These are phyloP conservation scores for Drosophila biarmipes DNA, from an alignment of 1,140 invertebrate genomes.

Conservation along the genomic window DNA sequence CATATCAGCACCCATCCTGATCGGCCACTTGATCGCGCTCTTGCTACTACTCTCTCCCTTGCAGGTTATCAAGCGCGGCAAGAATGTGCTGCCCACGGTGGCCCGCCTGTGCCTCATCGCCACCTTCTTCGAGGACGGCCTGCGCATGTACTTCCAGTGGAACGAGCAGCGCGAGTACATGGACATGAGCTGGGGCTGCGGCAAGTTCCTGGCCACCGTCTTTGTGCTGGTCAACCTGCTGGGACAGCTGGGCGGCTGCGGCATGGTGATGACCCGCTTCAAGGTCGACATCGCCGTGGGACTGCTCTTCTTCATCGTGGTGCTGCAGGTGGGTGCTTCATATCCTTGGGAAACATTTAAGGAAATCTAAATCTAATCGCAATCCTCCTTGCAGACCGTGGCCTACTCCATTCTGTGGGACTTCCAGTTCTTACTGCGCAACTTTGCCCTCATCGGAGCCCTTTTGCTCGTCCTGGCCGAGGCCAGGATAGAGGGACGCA, in stretches of 20 bases:
- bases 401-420: slow-evolving; percentile 99
- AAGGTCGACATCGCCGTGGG: slow-evolving; percentile 98
- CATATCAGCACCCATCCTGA: slow-evolving; percentile 17
- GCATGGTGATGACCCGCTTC: slow-evolving; percentile 96
- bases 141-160: slow-evolving; percentile 99
- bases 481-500: slow-evolving; percentile 95
- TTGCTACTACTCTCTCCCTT: slow-evolving; percentile 18
- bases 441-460: slow-evolving; percentile 98
- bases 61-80: slow-evolving; percentile 96
- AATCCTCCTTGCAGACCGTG: slow-evolving; percentile 89
- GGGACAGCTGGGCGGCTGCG: slow-evolving; percentile 97
- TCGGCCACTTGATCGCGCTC: background rate
- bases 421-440: slow-evolving; percentile 97
- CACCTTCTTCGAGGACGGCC: slow-evolving; percentile 99
- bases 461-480: slow-evolving; percentile 97
- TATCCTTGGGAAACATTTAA: slow-evolving; percentile 2
- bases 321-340: slow-evolving; percentile 90
- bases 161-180: slow-evolving; percentile 99
- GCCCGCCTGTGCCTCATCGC: slow-evolving; percentile 99
- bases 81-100: slow-evolving; percentile 97
- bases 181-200: slow-evolving; percentile 99
- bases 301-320: slow-evolving; percentile 97
- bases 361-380: background rate
- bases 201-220: slow-evolving; percentile 93
- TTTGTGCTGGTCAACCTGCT: slow-evolving; percentile 97